Evolutionary conservation across 1,140 invertebrate genomes (phyloP), one percentile per base, ranked within the genome.

Genomic region (Proales similis): DNA sequence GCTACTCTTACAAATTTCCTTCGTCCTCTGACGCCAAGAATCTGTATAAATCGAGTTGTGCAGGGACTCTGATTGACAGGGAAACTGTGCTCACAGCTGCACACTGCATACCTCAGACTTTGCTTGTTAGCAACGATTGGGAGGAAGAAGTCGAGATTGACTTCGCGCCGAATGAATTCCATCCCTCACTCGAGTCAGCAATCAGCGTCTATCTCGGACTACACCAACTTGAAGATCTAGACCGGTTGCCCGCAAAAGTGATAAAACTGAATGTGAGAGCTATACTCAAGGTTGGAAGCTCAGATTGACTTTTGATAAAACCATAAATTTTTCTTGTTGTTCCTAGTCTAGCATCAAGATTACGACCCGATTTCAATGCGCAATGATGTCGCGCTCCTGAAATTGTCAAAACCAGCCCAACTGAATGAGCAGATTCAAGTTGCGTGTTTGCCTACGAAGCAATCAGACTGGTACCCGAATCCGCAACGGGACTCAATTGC

Each of bases 51-150:
- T 61, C 4, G 9, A 53, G 6, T 71, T 67, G 1, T 90, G 87
- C 69, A 85, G 87, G 84, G 43, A 84, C 81, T 4, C 81, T 90
- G 42, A 82, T 88, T 47, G 77, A 81, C 48, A 77, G 79, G 4
- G 79, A 84, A 66, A 83, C 83, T 12, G 81, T 89, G 4, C 67
- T 86, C 1, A 88, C 86, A 1, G 80, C 85, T 2, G 86, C 86
- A 39, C 82, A 85, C 68, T 89, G 88, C 70, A 45, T 30, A 26
- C 39, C 39, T n/a, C n/a, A n/a, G n/a, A n/a, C n/a, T n/a, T n/a
- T n/a, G n/a, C n/a, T n/a, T n/a, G n/a, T n/a, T n/a, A n/a, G n/a
- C n/a, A n/a, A n/a, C n/a, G n/a, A n/a, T n/a, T n/a, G n/a, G n/a
- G n/a, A n/a, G n/a, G n/a, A n/a, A n/a, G n/a, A n/a, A n/a, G n/a